Percentiles rank a stretch among this genome's conserved stretches.
Evolutionary conservation across 2,113 vertebrate genomes (phyloP).

Genomic region (Chlorodrepanis virens): DNA sequence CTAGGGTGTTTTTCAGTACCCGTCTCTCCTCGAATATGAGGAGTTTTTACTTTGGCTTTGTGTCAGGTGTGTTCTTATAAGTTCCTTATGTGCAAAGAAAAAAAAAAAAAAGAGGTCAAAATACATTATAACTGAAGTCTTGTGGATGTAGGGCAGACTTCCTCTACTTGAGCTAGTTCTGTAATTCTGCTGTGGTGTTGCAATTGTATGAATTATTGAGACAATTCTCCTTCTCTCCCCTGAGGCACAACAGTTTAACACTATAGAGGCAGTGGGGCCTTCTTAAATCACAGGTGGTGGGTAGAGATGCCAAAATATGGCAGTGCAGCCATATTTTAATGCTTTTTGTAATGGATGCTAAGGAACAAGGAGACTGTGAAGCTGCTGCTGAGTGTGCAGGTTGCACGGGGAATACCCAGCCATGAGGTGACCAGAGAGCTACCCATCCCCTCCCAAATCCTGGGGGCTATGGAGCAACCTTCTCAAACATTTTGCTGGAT

Average conservation of each 20-base stretch:
- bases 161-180: constrained; percentile 17
- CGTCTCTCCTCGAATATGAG: not conserved
- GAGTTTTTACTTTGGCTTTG: not conserved
- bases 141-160: constrained; percentile 24
- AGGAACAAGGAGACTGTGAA: not conserved
- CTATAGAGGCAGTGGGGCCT: not conserved
- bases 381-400: not conserved
- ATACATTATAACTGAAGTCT: not conserved
- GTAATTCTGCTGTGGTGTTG: not conserved
- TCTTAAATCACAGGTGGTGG: not conserved
- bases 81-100: not conserved
- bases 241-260: not conserved
- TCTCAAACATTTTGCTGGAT: not conserved
- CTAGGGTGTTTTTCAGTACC: not conserved
- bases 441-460: not conserved
- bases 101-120: constrained; percentile 21
- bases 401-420: not conserved
- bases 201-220: constrained; percentile 32
- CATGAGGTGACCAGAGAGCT: not conserved
- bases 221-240: not conserved
- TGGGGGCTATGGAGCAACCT: not conserved
- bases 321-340: not conserved
- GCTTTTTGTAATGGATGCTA: not conserved
- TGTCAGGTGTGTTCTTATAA: not conserved
- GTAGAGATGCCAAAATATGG: not conserved